Base-by-base conservation (phyloP, 2,888 invertebrate species). In the Melanostoma mellinum region DNA sequence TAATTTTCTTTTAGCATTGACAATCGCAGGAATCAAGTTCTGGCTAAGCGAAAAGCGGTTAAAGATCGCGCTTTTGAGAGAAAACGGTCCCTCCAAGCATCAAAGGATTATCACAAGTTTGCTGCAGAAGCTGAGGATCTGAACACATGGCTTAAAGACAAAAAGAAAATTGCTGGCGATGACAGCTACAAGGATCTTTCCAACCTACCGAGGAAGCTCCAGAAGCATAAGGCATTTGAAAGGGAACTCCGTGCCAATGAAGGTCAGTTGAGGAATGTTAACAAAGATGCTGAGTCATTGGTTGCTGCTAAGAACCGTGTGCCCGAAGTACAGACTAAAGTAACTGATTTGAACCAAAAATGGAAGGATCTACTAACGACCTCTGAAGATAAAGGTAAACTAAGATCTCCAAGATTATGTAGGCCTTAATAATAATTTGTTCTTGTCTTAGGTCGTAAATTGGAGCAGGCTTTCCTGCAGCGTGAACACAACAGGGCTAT, bases 161-260 rank as follows among this genome's bases (percentile, higher is more conserved):
- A 99, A 92, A 94, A 96, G 65, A 95, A 96, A 89, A 96, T 97
- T 0, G 98, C 98, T 0, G 95, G 95, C 1, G 98, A 99, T 88
- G 98, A 98, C 90, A 97, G 96, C 80, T 98, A 98, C 91, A 92
- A 97, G 20, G 98, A 98, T 88, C 92, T 98, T 20, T 95, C 94
- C 48, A 98, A 99, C 90, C 91, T 98, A 85, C 97, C 98, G 86
- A 93, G 98, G 0, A 98, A 98, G 89, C 92, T 98, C 1, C 98
- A 98, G 91, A 98, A 98, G 89, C 99, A 99, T 89, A 97, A 98
- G 90, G 98, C 99, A 0, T 99, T 99, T 89, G 98, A 99, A 88
- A 93, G 98, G 0, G 99, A 99, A 89, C 92, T 99, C 30, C 94
- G 97, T 58, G 97, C 99, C 0, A 99, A 99, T 88, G 98, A 99